Evolutionary conservation across 2,797 vertebrate species (phyloP), one percentile per base, ranked within the genome.

Genomic region (Chelon labrosus): DNA sequence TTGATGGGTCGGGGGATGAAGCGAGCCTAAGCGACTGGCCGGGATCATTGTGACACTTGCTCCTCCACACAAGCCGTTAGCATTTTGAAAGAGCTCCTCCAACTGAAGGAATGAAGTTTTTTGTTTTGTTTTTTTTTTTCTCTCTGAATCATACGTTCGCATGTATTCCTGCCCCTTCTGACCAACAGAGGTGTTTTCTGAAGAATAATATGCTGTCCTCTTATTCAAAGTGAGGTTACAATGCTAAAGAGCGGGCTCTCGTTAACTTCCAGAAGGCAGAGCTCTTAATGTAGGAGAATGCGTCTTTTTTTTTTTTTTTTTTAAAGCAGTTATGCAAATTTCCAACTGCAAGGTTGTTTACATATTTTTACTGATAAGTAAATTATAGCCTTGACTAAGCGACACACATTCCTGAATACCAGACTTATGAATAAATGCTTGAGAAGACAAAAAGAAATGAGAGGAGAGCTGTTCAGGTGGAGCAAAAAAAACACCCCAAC

Each of bases 1-100:
- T 94, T 99, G 94, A 99, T 99, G 98, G 98, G 97, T 70, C 93
- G 97, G 81, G 98, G 97, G 75, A 97, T 99, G 97, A 98, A 99
- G 89, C 89, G 92, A 80, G 96, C 91, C 68, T 98, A 96, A 95
- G 67, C 52, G 37, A 63, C 58, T 38, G 49, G 38, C 66, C 54
- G 37, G 60, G 65, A 72, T 70, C 72, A 68, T 82, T 80, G 68
- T 79, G 82, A 75, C 82, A 85, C 75, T 89, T 61, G 20, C 65
- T 59, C 61, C 87, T 44, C 6, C 42, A 4, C 89, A 82, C 91
- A 85, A 82, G 89, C 92, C 90, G 83, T 94, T 93, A 89, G 86
- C 85, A 78, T 46, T 82, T 84, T 86, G 88, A 94, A 91, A 88
- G 87, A 75, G 70, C 67, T 63, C 38, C 92, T 91, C 82, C 86